These are phyloP conservation scores for Phyllotreta cruciferae DNA, from an alignment of 2,888 invertebrate species.

Conservation along the genomic window DNA sequence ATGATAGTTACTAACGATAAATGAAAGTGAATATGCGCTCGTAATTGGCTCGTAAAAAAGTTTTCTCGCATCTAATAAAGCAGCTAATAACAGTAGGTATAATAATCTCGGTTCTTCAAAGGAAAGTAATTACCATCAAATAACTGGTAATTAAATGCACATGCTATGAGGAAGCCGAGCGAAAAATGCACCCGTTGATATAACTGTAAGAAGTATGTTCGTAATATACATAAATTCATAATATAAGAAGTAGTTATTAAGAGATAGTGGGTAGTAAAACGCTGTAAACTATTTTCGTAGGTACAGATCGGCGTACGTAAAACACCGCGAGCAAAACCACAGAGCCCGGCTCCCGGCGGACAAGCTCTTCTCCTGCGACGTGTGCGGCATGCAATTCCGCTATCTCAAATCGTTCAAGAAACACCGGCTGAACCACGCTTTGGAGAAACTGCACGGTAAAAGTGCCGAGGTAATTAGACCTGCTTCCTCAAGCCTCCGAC, in stretches of 20 bases:
- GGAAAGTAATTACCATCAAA: too few relatives aligned
- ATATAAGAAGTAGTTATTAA: too few relatives aligned
- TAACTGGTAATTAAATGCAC: too few relatives aligned
- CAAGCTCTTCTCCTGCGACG: conserved; percentile 89
- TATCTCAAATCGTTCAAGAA: conserved; percentile 91
- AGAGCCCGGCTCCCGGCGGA: conserved; percentile 86
- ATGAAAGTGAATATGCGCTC: neutral
- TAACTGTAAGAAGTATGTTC: too few relatives aligned
- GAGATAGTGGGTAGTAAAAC: too few relatives aligned
- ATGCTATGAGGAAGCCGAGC: too few relatives aligned
- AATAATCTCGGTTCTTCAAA: too few relatives aligned
- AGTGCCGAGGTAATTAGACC: conserved; percentile 47
- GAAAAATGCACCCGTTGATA: too few relatives aligned
- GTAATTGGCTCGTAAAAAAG: too few relatives aligned
- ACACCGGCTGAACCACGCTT: conserved; percentile 84
- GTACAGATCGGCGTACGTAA: conserved; percentile 77
- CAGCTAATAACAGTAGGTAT: neutral
- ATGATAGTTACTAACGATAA: neutral
- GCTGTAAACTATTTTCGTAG: conserved; percentile 8
- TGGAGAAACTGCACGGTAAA: conserved; percentile 82
- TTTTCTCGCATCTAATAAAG: neutral
- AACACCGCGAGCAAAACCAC: conserved; percentile 89
- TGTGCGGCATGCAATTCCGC: conserved; percentile 90
- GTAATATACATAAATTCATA: too few relatives aligned
- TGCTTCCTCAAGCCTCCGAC: neutral